Evolutionary conservation across 1,140 invertebrate species (phyloP), one percentile per base, ranked within the genome.

Genomic region (Pachyrhynchus sulphureomaculatus): DNA sequence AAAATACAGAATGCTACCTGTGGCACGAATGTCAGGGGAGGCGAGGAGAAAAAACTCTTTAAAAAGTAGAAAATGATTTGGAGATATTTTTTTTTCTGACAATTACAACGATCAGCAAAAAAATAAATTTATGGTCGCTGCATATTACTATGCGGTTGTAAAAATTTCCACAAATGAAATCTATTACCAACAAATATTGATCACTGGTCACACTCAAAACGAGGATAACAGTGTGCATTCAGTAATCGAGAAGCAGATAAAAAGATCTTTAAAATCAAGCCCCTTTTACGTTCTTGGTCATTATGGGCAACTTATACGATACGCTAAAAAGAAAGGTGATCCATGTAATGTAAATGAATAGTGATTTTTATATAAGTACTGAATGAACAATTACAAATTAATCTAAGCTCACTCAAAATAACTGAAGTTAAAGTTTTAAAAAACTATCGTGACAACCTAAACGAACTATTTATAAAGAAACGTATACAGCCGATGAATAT

Each of bases 1-100:
- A 67, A 24, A 41, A 24, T 5, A 54, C 39, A 41, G 21, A 41
- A 2, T 55, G 77, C 52, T 78, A 72, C 63, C 65, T 79, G 18
- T 81, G 78, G 77, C 68, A 76, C 65, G 79, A 81, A 65, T 64
- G 65, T 4, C 64, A 76, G 37, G 78, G 66, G 13, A 72, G 73
- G 21, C 68, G 76, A 47, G 76, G 73, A 47, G 9, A 58, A 47
- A 45, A 42, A n/a, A 41, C 23, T 1, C 15, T 21, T 17, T 17
- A 20, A 32, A 33, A 32, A 33, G 71, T 64, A 42, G 56, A 65
- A 49, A 60, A 66, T 51, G 32, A 49, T 24, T 54, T 63, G 12
- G 62, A 77, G 51, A 20, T 64, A 12, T 18, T 60, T n/a, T 64
- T 60, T 24, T 64, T 44, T 73, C 73, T 1, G 75, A 78, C 41